Conservation (phyloP, 2,113 vertebrate genomes). For the Willisornis vidua region DNA sequence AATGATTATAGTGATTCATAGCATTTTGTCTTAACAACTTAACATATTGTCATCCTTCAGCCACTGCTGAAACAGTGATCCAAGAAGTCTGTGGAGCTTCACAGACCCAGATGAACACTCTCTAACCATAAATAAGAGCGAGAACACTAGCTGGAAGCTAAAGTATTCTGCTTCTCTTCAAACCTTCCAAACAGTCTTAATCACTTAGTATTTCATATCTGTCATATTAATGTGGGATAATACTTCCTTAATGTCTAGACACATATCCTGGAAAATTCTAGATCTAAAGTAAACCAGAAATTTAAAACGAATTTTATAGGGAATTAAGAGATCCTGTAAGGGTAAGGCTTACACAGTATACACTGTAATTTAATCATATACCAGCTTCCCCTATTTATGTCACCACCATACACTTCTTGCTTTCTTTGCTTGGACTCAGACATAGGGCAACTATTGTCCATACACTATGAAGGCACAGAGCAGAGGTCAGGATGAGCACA, state of each 20-base stretch:
- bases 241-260: neutral
- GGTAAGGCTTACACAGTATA: neutral
- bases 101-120: neutral
- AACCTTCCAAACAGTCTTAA: neutral
- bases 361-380: neutral
- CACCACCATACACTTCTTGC: neutral
- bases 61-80: neutral
- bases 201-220: neutral
- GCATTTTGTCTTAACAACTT: neutral
- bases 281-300: neutral
- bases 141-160: neutral
- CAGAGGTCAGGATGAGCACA: neutral
- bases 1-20: neutral
- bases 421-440: neutral
- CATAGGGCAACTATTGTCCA: neutral
- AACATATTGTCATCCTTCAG: neutral
- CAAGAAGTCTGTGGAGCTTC: neutral
- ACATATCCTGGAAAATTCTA: neutral
- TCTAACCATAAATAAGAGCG: neutral
- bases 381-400: neutral
- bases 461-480: rapidly evolving
- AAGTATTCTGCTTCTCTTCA: neutral
- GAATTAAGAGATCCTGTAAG: neutral
- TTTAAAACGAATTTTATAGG: neutral
- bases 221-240: neutral